phyloP scores from a whole-genome alignment of 2,888 invertebrate genomes.

The Andrena chrysosceles region DNA sequence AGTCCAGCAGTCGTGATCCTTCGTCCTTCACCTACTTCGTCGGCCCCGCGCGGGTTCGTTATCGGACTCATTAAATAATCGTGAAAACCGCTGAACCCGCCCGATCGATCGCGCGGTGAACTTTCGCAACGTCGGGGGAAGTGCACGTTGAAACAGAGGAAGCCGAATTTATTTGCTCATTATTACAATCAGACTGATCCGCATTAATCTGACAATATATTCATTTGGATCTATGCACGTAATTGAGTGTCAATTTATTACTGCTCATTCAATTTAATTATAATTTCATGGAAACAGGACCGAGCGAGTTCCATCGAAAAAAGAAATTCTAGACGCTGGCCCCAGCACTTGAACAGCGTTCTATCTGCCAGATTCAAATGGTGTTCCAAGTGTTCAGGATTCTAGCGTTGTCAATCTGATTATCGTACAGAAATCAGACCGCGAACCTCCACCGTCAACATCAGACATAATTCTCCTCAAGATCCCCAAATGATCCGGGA shows the following conservation, averaged over 20 bases:
- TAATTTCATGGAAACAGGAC: neutral
- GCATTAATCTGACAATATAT: neutral
- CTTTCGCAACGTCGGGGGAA: neutral
- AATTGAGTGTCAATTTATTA: neutral
- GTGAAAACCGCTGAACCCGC: conserved; percentile 36
- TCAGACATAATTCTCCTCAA: neutral
- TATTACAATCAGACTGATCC: neutral
- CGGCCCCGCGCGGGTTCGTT: conserved; percentile 10
- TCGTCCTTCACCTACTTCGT: conserved; percentile 37
- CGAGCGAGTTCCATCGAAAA: neutral
- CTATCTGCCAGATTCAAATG: too few relatives aligned
- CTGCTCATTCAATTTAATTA: neutral
- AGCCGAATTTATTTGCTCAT: neutral
- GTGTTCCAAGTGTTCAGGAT: too few relatives aligned
- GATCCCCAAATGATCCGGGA: neutral
- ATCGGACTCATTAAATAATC: conserved; percentile 46
- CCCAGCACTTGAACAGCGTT: too few relatives aligned
- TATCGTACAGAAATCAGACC: too few relatives aligned
- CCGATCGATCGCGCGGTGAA: conserved; percentile 38
- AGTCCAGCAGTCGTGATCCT: conserved; percentile 18
- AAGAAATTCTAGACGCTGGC: neutral
- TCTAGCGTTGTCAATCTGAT: too few relatives aligned
- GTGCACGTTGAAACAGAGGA: neutral
- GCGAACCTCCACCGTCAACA: neutral
- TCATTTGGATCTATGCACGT: neutral